Evolutionary conservation across 2,888 invertebrate genomes (phyloP).

Genomic region (Drosophila borealis): DNA sequence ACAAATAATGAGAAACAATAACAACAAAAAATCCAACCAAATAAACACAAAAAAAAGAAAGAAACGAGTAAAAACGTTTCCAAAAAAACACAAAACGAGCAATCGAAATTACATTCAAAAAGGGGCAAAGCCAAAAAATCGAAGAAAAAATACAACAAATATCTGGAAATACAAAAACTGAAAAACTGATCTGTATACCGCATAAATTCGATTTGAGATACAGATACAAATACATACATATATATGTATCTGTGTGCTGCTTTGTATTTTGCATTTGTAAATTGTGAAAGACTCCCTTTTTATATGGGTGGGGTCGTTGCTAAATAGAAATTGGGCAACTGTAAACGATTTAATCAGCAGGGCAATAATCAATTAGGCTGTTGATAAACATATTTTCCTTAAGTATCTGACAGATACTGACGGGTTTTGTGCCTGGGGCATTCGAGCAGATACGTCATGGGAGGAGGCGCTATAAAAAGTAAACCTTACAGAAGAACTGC

Average conservation of each 20-base stretch:
- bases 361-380: conserved; percentile 30
- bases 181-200: conserved; percentile 43
- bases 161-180: conserved; percentile 38
- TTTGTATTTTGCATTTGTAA: conserved; percentile 33
- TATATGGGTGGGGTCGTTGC: conserved; percentile 14
- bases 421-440: background rate
- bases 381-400: conserved; percentile 30
- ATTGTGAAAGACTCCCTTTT: conserved; percentile 50
- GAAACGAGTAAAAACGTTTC: conserved; percentile 20
- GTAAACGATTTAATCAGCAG: conserved; percentile 51
- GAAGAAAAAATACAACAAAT: conserved; percentile 20
- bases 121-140: conserved; percentile 49
- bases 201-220: conserved; percentile 33
- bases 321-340: conserved; percentile 47
- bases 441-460: background rate
- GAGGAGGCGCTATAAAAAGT: no score
- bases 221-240: conserved; percentile 26
- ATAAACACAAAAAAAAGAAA: conserved; percentile 41
- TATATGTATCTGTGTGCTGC: conserved; percentile 22
- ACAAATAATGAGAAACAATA: conserved; percentile 72
- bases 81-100: conserved; percentile 54
- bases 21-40: conserved; percentile 45
- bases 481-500: background rate
- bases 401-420: conserved; percentile 34
- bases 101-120: conserved; percentile 55